Percentiles rank a stretch among this genome's conserved stretches.
phyloP scores from a whole-genome alignment of 2,888 invertebrate species.

The Drosophila paramelanica region DNA sequence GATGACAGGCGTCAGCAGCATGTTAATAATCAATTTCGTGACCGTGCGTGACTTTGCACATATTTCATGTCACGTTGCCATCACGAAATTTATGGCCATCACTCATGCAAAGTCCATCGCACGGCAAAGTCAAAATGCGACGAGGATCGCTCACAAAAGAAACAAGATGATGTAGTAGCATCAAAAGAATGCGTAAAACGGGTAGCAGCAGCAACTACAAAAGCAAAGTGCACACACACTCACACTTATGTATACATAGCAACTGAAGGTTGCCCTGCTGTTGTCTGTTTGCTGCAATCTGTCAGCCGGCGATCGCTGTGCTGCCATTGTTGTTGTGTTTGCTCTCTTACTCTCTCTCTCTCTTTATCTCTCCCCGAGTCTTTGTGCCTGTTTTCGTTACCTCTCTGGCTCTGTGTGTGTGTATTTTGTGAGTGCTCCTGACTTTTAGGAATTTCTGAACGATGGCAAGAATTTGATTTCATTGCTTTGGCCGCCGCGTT shows the following conservation, averaged over 20 bases:
- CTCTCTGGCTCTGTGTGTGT: constrained; percentile 27
- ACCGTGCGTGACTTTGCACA: constrained; percentile 37
- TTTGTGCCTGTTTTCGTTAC: constrained; percentile 28
- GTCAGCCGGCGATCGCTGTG: constrained; percentile 67
- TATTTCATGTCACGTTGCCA: constrained; percentile 58
- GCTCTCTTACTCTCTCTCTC: constrained; percentile 32
- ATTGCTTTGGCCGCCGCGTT: constrained; percentile 67
- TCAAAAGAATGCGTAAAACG: constrained; percentile 77
- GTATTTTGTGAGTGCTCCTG: constrained; percentile 46
- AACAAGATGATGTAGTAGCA: constrained; percentile 49
- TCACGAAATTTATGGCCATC: constrained; percentile 58
- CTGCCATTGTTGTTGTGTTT: constrained; percentile 33
- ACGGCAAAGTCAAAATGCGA: constrained; percentile 68
- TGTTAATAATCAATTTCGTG: constrained; percentile 17
- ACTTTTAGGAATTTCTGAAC: constrained; percentile 79
- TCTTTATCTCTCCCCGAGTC: constrained; percentile 4
- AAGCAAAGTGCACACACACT: constrained; percentile 39
- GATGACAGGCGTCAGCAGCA: neutral
- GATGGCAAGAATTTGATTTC: constrained; percentile 80
- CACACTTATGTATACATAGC: neutral
- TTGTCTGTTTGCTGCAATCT: constrained; percentile 67
- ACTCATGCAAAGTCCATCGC: constrained; percentile 51
- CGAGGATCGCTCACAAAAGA: constrained; percentile 79
- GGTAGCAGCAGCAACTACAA: constrained; percentile 68
- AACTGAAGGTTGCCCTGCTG: constrained; percentile 56